Base-by-base conservation (phyloP, 2,113 vertebrate genomes). In the Urocynchramus pylzowi region DNA sequence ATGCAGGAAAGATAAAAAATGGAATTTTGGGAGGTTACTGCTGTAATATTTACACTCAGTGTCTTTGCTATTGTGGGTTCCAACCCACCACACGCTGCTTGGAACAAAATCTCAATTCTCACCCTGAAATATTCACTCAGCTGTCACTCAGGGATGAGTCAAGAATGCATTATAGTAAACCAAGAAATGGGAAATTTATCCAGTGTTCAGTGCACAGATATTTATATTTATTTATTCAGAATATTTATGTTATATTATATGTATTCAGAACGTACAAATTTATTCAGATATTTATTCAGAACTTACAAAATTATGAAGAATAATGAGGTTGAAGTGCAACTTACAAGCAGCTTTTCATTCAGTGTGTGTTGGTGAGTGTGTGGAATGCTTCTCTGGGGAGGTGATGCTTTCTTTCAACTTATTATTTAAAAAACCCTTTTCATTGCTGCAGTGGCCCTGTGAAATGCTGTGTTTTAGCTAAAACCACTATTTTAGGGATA, bases 141-240 rank as follows among this genome's bases (percentile, higher is more conserved):
- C 61, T 90, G 85, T 86, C 90, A 69, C 70, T 95, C 83, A 26
- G 7, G 89, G 50, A 47, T 92, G 89, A 94, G 69, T 49, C 65
- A 70, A 19, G 56, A 50, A 75, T n/a, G 33, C 26, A 6, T 60
- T 41, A 4, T 35, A 91, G 86, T 70, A 90, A 90, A 92, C 16
- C 35, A 70, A 77, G 79, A 78, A 54, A 10, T 4, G 68, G 28
- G 47, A 20, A 39, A 37, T 89, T 9, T 57, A 31, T 41, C 4
- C 4, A n/a, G 54, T 31, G 63, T 39, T 93, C 45, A 24, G 41
- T 57, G 63, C 71, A 39, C 28, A 26, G 14, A 17, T 16, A 59
- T 35, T 26, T 5, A 11, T 11, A 26, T 16, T 26, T 23, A 11
- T 35, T 16, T 59, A 35, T 59, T 59, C 56, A 59, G n/a, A 59